Conservation (phyloP, 2,113 vertebrate genomes). For the Muntiacus muntjak region DNA sequence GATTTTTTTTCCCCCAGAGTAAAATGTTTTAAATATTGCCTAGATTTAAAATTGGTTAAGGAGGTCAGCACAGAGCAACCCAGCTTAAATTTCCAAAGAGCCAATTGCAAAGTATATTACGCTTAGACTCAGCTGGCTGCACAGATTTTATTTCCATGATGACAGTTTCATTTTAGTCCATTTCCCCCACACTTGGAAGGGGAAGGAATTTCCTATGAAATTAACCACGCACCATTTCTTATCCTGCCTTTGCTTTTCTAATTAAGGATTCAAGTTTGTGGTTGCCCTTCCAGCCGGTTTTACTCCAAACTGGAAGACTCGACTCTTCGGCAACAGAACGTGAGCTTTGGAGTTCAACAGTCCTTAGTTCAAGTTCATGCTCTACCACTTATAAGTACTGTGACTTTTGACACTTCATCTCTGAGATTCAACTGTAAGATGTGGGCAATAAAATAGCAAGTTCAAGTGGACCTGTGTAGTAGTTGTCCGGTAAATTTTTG, state of each 20-base stretch:
- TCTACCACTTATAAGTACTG: background rate
- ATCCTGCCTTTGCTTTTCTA: constrained; percentile 30
- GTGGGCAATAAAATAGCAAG: background rate
- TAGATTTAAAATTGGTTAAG: constrained; percentile 52
- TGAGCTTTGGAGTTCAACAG: background rate
- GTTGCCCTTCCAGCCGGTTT: background rate
- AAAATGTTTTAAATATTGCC: constrained; percentile 55
- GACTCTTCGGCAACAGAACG: background rate
- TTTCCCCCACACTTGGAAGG: constrained; percentile 6
- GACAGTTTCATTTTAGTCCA: constrained; percentile 45
- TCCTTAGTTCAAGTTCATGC: background rate
- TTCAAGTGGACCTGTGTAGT: background rate
- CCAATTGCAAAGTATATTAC: background rate
- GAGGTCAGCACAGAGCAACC: constrained; percentile 44
- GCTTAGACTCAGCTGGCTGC: background rate
- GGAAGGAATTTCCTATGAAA: background rate
- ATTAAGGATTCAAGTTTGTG: background rate
- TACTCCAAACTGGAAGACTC: background rate
- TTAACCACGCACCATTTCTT: background rate
- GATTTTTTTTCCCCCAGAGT: background rate
- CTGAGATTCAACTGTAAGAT: background rate
- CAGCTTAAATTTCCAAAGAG: constrained; percentile 45
- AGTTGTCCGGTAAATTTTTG: background rate
- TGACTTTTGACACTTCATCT: background rate
- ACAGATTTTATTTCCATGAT: constrained; percentile 31